Percentiles rank a stretch among this genome's conserved stretches.
Conservation (phyloP, 2,113 vertebrate species). For the Orycteropus afer region DNA sequence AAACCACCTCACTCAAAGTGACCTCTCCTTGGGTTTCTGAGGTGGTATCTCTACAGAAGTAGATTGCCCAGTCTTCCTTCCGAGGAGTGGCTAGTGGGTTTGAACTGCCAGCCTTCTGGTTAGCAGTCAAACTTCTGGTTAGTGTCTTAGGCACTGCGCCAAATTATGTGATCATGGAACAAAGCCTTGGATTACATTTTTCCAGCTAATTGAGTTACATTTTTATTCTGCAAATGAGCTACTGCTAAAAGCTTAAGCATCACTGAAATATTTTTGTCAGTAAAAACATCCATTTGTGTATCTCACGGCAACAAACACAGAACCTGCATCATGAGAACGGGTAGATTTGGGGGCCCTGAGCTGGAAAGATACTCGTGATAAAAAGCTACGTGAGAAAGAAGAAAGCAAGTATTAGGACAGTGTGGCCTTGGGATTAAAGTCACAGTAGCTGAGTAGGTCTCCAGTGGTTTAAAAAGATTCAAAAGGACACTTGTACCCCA, state of each 20-base stretch:
- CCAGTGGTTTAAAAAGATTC: background rate
- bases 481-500: accelerated
- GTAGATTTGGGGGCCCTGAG: background rate
- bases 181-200: background rate
- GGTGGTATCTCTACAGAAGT: too few relatives aligned
- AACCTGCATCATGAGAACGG: background rate
- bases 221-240: background rate
- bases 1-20: too few relatives aligned
- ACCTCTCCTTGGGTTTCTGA: too few relatives aligned
- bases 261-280: background rate
- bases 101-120: too few relatives aligned
- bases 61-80: too few relatives aligned
- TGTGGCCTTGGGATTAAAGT: background rate
- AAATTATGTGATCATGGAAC: background rate
- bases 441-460: accelerated
- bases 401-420: background rate
- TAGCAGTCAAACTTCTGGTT: too few relatives aligned
- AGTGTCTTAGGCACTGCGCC: too few relatives aligned
- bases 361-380: background rate
- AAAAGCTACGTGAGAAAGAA: background rate
- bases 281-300: background rate
- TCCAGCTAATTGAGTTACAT: background rate
- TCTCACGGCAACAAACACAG: background rate
- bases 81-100: too few relatives aligned
- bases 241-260: background rate